Percentiles rank a stretch among this genome's conserved stretches.
phyloP scores from a whole-genome alignment of 2,888 invertebrate genomes.

The Pemphredon lugubris region DNA sequence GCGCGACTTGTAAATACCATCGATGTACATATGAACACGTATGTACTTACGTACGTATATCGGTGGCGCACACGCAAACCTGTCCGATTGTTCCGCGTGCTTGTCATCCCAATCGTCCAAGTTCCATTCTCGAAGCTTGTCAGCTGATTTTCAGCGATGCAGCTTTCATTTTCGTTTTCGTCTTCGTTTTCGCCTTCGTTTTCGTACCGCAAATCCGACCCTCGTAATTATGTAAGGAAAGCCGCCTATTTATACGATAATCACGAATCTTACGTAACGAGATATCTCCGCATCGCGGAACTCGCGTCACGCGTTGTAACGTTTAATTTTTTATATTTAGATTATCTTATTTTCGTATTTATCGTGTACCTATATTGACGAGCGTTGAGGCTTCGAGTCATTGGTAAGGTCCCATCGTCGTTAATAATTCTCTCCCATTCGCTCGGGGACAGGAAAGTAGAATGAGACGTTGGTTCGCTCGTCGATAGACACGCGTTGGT shows the following conservation, averaged over 20 bases:
- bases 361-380: too few species aligned
- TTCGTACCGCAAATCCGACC: conserved; percentile 32
- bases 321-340: conserved; percentile 47
- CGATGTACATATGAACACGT: conserved; percentile 34
- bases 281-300: not conserved
- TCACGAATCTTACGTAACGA: conserved; percentile 42
- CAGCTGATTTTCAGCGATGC: conserved; percentile 69
- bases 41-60: conserved; percentile 45
- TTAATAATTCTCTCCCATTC: too few species aligned
- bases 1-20: conserved; percentile 25
- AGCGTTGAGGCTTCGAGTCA: too few species aligned
- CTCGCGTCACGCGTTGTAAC: conserved; percentile 32
- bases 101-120: conserved; percentile 52
- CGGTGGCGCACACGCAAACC: conserved; percentile 63
- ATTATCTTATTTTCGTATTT: not conserved
- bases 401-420: too few species aligned
- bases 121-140: conserved; percentile 52
- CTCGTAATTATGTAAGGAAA: conserved; percentile 52
- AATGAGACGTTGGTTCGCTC: too few species aligned
- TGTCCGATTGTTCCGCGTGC: conserved; percentile 68
- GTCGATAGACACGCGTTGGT: too few species aligned
- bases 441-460: too few species aligned
- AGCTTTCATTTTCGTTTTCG: conserved; percentile 59
- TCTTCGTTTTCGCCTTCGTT: too few species aligned
- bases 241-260: conserved; percentile 49